A percentile compares a stretch with the other conserved stretches of the same genome.
Evolutionary conservation across 2,113 vertebrate genomes (phyloP).

Genomic region (Camelus bactrianus): DNA sequence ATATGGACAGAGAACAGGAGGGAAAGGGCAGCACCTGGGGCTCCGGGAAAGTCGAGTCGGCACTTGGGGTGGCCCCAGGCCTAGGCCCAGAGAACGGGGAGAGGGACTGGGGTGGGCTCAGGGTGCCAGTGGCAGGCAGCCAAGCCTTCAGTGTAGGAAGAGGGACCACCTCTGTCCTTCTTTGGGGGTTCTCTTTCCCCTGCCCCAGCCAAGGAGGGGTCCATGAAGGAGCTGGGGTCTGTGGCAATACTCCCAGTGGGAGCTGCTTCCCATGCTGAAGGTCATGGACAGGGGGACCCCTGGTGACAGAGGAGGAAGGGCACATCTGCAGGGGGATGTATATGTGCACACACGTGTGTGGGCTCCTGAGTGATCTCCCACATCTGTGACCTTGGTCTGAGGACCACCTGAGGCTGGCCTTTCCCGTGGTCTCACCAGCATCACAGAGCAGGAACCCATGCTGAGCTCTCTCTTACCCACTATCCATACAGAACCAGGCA

Average conservation of each 20-base stretch:
- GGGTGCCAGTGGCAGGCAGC: background rate
- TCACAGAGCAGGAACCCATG: background rate
- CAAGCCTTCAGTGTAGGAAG: background rate
- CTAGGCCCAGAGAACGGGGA: background rate
- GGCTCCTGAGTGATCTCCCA: background rate
- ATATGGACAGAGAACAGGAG: background rate
- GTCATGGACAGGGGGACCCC: background rate
- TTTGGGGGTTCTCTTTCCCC: background rate
- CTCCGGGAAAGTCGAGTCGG: background rate
- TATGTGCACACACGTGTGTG: accelerated
- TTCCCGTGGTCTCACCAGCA: background rate
- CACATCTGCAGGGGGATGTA: accelerated
- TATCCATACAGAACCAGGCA: background rate
- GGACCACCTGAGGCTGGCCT: background rate
- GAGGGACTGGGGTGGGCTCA: background rate
- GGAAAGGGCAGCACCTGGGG: conserved; percentile 22
- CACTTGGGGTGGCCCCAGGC: conserved; percentile 63
- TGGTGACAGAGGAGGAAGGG: background rate
- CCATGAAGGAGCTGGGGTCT: background rate
- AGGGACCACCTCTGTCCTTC: background rate
- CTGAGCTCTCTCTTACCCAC: background rate
- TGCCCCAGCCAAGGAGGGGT: background rate
- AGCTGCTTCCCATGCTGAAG: background rate
- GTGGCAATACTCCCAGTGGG: background rate
- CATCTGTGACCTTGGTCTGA: background rate